Conservation (phyloP, 2,888 invertebrate species). For the Yponomeuta sedellus region DNA sequence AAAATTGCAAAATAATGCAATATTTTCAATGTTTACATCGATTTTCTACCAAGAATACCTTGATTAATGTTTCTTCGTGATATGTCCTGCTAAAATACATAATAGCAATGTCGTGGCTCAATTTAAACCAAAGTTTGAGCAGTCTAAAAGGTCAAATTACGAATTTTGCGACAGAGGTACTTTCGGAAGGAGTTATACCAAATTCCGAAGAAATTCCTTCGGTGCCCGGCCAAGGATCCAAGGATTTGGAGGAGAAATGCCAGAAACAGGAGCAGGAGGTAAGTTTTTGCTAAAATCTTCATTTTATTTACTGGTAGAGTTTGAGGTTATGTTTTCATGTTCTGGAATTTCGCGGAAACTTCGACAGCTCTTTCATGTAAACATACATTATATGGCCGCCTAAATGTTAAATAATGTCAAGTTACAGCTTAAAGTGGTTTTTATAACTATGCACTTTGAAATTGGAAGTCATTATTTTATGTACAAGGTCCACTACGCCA, state of each 20-base stretch:
- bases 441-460: too few relatives aligned
- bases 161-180: constrained; percentile 91
- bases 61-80: constrained; percentile 37
- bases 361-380: background rate
- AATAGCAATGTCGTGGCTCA: constrained; percentile 81
- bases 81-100: constrained; percentile 40
- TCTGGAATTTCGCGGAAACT: constrained; percentile 15
- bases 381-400: background rate
- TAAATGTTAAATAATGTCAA: too few relatives aligned
- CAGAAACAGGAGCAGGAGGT: constrained; percentile 79
- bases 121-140: constrained; percentile 79
- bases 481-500: too few relatives aligned
- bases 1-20: constrained; percentile 65
- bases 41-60: constrained; percentile 35
- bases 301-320: constrained; percentile 44
- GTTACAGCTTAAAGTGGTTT: too few relatives aligned
- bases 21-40: constrained; percentile 62
- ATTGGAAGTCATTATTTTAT: too few relatives aligned
- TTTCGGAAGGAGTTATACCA: constrained; percentile 83
- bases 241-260: constrained; percentile 75
- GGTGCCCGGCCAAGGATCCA: constrained; percentile 41
- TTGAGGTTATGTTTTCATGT: constrained; percentile 64
- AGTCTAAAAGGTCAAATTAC: constrained; percentile 91
- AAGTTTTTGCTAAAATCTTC: constrained; percentile 33
- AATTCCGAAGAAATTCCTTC: constrained; percentile 37